These are phyloP conservation scores for Rhegmatorhina hoffmannsi DNA, from an alignment of 2,113 vertebrate genomes.

Conservation along the genomic window DNA sequence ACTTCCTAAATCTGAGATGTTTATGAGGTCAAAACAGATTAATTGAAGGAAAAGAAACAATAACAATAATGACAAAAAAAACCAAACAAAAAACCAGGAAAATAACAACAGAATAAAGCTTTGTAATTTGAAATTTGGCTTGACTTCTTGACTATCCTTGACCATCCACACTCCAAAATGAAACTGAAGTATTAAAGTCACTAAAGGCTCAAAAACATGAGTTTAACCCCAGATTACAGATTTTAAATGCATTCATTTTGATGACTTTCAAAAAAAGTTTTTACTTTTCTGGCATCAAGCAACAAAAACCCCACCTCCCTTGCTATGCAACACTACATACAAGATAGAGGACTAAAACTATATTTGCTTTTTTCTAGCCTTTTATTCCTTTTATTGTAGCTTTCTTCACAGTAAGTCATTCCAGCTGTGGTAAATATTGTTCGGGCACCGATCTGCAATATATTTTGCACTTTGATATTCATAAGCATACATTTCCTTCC, in stretches of 20 bases:
- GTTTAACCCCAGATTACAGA: neutral
- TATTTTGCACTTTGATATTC: slow-evolving; percentile 34
- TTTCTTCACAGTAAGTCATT: neutral
- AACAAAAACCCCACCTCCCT: neutral
- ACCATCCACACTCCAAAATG: neutral
- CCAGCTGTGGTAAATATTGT: slow-evolving; percentile 11
- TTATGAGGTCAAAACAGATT: neutral
- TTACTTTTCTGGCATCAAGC: neutral
- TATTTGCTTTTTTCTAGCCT: neutral
- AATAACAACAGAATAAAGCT: neutral
- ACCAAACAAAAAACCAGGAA: no score
- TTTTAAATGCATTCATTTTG: neutral
- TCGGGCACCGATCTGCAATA: neutral
- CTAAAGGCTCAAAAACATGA: neutral
- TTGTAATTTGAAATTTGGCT: neutral
- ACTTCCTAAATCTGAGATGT: neutral
- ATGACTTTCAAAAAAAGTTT: neutral
- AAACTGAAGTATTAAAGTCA: neutral
- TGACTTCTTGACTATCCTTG: neutral
- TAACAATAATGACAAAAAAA: neutral
- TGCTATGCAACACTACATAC: neutral
- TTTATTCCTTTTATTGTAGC: neutral
- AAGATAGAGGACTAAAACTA: neutral
- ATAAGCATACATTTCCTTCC: neutral
- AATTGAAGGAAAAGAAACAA: neutral